phyloP scores from a whole-genome alignment of 2,888 invertebrate species.

The Rhamnusium bicolor region DNA sequence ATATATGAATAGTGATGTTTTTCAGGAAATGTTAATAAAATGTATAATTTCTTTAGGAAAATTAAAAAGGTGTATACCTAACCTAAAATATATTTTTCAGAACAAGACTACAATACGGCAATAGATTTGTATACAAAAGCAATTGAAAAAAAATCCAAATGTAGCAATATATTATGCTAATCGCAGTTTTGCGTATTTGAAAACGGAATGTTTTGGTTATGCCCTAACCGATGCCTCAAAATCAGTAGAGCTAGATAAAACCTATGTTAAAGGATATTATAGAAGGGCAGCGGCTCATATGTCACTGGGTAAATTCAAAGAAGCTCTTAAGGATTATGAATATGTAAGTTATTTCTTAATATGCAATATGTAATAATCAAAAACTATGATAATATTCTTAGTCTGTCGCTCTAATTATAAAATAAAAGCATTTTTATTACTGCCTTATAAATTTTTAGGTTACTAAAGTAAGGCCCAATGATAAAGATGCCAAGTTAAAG shows the following conservation, averaged over 20 bases:
- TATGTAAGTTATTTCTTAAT: constrained; percentile 79
- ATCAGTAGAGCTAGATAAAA: constrained; percentile 90
- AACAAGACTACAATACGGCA: constrained; percentile 91
- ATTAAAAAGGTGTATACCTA: constrained; percentile 7
- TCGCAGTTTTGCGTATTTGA: constrained; percentile 94
- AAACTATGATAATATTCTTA: too few relatives aligned
- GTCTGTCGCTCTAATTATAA: too few relatives aligned
- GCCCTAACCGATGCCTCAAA: constrained; percentile 93
- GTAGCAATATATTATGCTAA: constrained; percentile 94
- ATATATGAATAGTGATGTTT: constrained; percentile 2
- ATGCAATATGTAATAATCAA: too few relatives aligned
- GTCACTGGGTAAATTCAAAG: constrained; percentile 97
- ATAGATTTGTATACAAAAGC: constrained; percentile 91
- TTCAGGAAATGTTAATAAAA: neutral
- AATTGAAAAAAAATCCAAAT: constrained; percentile 86
- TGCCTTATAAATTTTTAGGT: constrained; percentile 76
- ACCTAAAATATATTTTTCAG: constrained; percentile 74
- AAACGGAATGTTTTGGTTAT: constrained; percentile 95
- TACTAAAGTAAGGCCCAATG: constrained; percentile 91
- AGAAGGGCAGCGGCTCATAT: constrained; percentile 96
- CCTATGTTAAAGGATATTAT: constrained; percentile 97
- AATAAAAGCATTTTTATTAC: constrained; percentile 10
- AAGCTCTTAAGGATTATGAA: constrained; percentile 97
- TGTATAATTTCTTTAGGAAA: neutral
- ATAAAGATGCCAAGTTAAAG: constrained; percentile 94